Percentiles rank a stretch among this genome's conserved stretches.
These are phyloP conservation scores for Periphyllus acericola DNA, from an alignment of 2,888 invertebrate species.

Conservation along the genomic window DNA sequence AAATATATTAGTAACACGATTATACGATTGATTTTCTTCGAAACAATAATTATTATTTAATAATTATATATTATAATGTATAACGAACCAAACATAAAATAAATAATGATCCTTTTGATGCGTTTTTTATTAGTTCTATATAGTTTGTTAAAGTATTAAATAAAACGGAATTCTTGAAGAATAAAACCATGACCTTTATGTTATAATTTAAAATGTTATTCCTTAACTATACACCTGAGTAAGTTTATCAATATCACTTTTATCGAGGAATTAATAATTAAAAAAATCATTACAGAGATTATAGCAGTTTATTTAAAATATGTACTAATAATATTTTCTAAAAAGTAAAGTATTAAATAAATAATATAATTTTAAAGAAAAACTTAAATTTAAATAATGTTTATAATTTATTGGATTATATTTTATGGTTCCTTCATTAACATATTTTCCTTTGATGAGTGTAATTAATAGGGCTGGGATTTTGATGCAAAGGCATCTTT, in stretches of 20 bases:
- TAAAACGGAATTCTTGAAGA: slow-evolving; percentile 12
- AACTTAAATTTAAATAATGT: not conserved
- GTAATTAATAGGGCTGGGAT: too few species aligned
- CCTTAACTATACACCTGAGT: not conserved
- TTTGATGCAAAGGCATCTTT: too few species aligned
- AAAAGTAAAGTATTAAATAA: not conserved
- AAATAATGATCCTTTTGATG: not conserved
- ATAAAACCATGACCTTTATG: slow-evolving; percentile 13
- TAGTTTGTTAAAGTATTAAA: not conserved
- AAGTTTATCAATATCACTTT: slow-evolving; percentile 27
- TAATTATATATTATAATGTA: not conserved
- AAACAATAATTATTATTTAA: not conserved
- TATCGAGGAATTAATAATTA: slow-evolving; percentile 33
- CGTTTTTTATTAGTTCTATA: not conserved
- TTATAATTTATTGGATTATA: not conserved
- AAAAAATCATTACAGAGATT: slow-evolving; percentile 10
- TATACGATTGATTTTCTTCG: not conserved
- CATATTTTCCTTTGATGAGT: not conserved
- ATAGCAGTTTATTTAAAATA: not conserved
- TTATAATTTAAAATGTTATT: not conserved
- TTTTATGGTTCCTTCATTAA: not conserved
- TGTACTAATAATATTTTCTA: not conserved
- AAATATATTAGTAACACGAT: not conserved
- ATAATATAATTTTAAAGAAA: not conserved
- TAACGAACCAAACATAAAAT: not conserved